Evolutionary conservation across 1,140 invertebrate species (phyloP).

Genomic region (Drosophila subpulchrella): DNA sequence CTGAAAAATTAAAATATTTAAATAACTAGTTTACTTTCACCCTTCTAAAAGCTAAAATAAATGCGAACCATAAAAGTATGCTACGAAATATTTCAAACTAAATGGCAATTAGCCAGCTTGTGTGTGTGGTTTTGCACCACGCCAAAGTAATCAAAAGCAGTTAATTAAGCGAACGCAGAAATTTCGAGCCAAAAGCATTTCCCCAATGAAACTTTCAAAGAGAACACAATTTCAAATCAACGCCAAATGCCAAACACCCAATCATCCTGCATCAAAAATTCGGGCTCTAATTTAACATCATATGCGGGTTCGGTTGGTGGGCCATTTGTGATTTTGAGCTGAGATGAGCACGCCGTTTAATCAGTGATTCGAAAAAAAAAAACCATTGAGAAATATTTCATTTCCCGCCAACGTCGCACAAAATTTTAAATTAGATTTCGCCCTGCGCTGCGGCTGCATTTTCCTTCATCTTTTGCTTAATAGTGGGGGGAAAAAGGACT

Average conservation of each 20-base stretch:
- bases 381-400: no score
- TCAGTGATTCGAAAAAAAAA: constrained; percentile 21
- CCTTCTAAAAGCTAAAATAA: not conserved
- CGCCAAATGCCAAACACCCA: constrained; percentile 31
- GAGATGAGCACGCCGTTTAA: constrained; percentile 32
- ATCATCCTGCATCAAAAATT: constrained; percentile 36
- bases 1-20: no score
- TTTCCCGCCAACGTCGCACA: constrained; percentile 58
- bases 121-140: constrained; percentile 3
- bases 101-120: not conserved
- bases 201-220: constrained; percentile 16
- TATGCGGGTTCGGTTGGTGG: constrained; percentile 23
- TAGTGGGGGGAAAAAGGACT: not conserved
- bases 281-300: constrained; percentile 5
- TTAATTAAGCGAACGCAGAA: constrained; percentile 53
- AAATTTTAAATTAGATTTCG: constrained; percentile 70
- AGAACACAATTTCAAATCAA: constrained; percentile 34
- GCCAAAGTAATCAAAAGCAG: constrained; percentile 23
- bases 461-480: constrained; percentile 30
- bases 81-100: not conserved
- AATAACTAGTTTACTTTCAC: no score
- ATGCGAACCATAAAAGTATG: not conserved
- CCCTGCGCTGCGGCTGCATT: constrained; percentile 46
- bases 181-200: constrained; percentile 17
- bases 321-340: constrained; percentile 15